phyloP scores from a whole-genome alignment of 2,113 vertebrate species.

The Paramormyrops kingsleyae region DNA sequence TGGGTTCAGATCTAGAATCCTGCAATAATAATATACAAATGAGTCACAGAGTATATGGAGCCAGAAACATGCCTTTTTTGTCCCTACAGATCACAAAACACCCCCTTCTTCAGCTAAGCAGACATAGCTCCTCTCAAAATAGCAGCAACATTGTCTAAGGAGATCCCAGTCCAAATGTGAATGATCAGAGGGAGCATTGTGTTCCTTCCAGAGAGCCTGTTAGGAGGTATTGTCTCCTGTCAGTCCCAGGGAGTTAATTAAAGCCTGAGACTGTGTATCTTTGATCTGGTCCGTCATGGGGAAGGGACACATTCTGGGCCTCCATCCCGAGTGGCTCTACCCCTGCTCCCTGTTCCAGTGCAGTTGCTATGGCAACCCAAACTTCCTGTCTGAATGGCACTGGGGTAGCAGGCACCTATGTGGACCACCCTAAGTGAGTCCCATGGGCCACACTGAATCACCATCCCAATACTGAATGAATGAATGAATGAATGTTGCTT shows the following conservation, averaged over 20 bases:
- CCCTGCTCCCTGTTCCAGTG: background rate
- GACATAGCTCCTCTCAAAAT: background rate
- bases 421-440: background rate
- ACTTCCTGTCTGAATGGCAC: background rate
- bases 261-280: background rate
- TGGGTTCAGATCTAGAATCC: background rate
- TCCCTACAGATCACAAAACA: background rate
- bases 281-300: background rate
- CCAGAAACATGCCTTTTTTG: background rate
- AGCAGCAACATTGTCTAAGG: background rate
- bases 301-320: background rate
- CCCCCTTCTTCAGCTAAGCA: background rate
- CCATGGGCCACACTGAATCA: background rate
- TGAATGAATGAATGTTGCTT: too few species aligned
- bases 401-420: background rate
- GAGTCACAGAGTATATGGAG: background rate
- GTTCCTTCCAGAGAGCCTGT: background rate
- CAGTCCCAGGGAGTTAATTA: background rate
- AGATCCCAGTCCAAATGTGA: background rate
- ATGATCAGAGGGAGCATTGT: background rate
- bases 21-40: background rate
- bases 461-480: background rate
- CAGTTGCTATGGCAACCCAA: background rate
- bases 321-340: background rate
- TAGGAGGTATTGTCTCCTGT: background rate